Evolutionary conservation across 1,140 invertebrate genomes (phyloP).

Genomic region (Dinothrombium tinctorium): DNA sequence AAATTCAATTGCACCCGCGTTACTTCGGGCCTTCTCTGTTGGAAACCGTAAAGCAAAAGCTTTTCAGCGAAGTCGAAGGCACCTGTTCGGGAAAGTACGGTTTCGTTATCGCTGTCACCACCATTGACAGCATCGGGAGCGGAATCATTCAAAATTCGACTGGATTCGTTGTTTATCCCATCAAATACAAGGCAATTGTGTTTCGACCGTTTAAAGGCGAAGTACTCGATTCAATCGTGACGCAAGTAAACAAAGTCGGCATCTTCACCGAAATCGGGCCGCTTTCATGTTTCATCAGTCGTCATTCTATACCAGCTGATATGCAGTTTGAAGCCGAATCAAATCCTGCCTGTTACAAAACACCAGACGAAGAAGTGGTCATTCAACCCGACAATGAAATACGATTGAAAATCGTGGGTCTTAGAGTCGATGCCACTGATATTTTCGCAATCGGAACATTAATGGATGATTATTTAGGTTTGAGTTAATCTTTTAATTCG

Average conservation of each 20-base stretch:
- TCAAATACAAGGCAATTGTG: conserved; percentile 98
- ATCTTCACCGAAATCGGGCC: conserved; percentile 99
- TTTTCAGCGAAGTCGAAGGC: conserved; percentile 97
- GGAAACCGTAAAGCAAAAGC: conserved; percentile 91
- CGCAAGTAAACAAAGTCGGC: conserved; percentile 95
- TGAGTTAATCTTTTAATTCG: no score
- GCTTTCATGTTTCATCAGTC: conserved; percentile 95
- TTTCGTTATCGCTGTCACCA: conserved; percentile 97
- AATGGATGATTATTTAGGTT: conserved; percentile 75
- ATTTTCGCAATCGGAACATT: conserved; percentile 90
- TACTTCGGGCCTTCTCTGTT: conserved; percentile 95
- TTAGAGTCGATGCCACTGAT: conserved; percentile 72
- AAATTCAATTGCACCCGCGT: conserved; percentile 87
- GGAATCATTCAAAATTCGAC: conserved; percentile 93
- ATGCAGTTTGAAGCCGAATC: conserved; percentile 98
- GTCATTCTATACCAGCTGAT: conserved; percentile 94
- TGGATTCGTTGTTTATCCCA: conserved; percentile 95
- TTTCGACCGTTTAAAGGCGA: conserved; percentile 98
- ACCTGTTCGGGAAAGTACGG: conserved; percentile 99
- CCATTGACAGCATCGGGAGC: conserved; percentile 93
- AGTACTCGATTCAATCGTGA: conserved; percentile 93
- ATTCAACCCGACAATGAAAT: conserved; percentile 98
- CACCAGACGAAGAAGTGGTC: conserved; percentile 88
- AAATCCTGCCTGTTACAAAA: conserved; percentile 94
- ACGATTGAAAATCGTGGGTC: conserved; percentile 90